Conservation (phyloP, 2,797 vertebrate species). For the Phrynocephalus guinanensis region DNA sequence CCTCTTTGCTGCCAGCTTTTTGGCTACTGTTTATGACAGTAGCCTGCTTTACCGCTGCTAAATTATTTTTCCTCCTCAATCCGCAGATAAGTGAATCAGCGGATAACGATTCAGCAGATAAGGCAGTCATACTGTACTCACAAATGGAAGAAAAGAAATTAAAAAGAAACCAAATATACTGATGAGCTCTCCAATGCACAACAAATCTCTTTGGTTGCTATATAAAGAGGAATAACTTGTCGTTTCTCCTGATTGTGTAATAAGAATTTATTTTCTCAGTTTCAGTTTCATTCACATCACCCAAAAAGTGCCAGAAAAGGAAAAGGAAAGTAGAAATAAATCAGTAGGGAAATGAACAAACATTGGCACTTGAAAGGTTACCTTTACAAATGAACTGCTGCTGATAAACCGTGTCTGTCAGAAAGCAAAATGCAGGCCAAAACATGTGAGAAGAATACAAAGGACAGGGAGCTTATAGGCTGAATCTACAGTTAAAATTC, state of each 20-base stretch:
- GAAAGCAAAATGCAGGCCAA: neutral
- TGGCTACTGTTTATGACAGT: too few species aligned
- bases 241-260: neutral
- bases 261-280: conserved; percentile 21
- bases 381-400: conserved; percentile 46
- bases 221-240: conserved; percentile 9
- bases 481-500: neutral
- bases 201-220: neutral
- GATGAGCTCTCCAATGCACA: neutral
- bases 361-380: conserved; percentile 22
- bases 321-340: conserved; percentile 55
- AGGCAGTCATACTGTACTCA: too few species aligned
- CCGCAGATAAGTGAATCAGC: too few species aligned
- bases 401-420: conserved; percentile 39
- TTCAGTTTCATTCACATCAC: conserved; percentile 45
- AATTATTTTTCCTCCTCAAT: too few species aligned
- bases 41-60: too few species aligned
- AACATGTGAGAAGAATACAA: neutral
- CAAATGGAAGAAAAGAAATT: neutral
- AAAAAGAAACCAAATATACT: neutral
- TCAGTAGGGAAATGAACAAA: conserved; percentile 41
- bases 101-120: too few species aligned
- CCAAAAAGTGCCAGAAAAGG: conserved; percentile 47
- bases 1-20: too few species aligned
- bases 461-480: neutral